Evolutionary conservation across 2,888 invertebrate genomes (phyloP).

Genomic region (Lycophotia porphyrea): DNA sequence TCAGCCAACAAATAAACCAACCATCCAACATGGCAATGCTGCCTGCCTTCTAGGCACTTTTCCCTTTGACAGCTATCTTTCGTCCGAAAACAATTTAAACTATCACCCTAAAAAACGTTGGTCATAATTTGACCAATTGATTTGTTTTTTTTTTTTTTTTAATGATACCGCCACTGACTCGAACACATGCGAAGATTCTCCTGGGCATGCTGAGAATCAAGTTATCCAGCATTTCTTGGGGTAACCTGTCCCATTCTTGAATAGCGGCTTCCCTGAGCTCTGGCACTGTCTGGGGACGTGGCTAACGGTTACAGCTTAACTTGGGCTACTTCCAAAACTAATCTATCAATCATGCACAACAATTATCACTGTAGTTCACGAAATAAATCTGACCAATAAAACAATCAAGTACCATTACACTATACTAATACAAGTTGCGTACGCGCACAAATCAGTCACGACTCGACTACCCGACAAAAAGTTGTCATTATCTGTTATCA

Average conservation of each 20-base stretch:
- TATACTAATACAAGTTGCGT: slow-evolving; percentile 32
- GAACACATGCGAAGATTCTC: too few species aligned
- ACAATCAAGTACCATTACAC: slow-evolving; percentile 14
- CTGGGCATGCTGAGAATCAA: too few species aligned
- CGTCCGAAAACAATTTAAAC: not conserved
- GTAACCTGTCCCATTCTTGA: too few species aligned
- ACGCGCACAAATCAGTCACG: slow-evolving; percentile 54
- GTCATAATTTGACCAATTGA: too few species aligned
- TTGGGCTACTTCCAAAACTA: not conserved
- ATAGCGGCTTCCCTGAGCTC: too few species aligned
- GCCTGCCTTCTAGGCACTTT: not conserved
- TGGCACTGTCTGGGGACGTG: too few species aligned
- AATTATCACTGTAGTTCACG: not conserved
- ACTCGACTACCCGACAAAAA: slow-evolving; percentile 59
- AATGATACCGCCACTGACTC: too few species aligned
- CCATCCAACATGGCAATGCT: not conserved
- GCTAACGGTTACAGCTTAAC: too few species aligned
- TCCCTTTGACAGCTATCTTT: not conserved
- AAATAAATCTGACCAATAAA: slow-evolving; percentile 16
- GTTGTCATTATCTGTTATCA: slow-evolving; percentile 65
- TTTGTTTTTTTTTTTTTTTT: too few species aligned
- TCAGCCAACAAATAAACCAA: not conserved
- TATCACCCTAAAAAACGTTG: too few species aligned
- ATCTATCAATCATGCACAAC: not conserved
- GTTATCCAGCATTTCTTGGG: too few species aligned